Percentiles rank a stretch among this genome's conserved stretches.
Evolutionary conservation across 2,113 vertebrate species (phyloP).

Genomic region (Morphnarchus princeps): DNA sequence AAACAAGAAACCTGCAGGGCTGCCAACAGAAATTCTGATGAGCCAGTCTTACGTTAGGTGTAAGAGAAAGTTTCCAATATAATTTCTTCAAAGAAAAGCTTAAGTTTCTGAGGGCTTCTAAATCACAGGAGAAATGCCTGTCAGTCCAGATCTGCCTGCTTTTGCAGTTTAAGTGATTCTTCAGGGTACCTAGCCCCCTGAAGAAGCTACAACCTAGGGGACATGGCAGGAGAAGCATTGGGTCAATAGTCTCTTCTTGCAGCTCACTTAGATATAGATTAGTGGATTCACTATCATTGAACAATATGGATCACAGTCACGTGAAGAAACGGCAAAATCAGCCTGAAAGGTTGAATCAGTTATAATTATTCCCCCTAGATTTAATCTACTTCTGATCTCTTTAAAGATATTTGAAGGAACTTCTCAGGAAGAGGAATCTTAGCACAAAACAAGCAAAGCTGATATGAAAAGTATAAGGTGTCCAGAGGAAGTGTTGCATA

Average conservation of each 20-base stretch:
- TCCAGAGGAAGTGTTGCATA: background rate
- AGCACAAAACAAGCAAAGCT: background rate
- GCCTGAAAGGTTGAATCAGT: background rate
- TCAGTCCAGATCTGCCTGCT: background rate
- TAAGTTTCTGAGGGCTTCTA: background rate
- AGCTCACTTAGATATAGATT: background rate
- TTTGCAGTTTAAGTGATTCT: background rate
- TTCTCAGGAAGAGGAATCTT: background rate
- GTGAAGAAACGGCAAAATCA: background rate
- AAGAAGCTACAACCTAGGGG: background rate
- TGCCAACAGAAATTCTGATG: background rate
- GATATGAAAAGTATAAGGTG: background rate
- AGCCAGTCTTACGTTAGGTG: background rate
- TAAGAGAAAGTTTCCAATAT: background rate
- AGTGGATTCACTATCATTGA: background rate
- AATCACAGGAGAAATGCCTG: background rate
- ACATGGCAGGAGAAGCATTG: rapidly evolving
- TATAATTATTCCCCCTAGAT: background rate
- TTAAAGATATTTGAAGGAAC: background rate
- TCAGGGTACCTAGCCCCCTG: background rate
- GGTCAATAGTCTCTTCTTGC: background rate
- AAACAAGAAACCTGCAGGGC: background rate
- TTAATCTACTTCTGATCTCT: background rate
- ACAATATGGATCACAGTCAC: background rate
- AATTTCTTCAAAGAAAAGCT: background rate